Conservation (phyloP, 2,888 invertebrate species). For the Lycocerus yunnanus region DNA sequence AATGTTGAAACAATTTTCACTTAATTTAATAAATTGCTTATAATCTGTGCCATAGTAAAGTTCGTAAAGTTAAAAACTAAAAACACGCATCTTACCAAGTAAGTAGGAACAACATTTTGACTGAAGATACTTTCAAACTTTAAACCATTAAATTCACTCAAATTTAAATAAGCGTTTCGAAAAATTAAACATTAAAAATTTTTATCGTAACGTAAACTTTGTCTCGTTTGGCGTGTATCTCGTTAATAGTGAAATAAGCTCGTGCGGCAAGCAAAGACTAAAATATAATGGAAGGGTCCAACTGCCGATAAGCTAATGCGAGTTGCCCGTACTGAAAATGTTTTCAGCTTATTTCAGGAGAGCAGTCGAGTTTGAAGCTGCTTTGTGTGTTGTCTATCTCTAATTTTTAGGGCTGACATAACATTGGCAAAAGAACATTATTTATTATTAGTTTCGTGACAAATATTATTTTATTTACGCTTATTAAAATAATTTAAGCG, state of each 20-base stretch:
- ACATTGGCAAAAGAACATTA: background rate
- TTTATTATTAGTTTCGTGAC: background rate
- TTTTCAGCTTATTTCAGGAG: slow-evolving; percentile 16
- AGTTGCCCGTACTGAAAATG: slow-evolving; percentile 20
- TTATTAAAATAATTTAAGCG: background rate
- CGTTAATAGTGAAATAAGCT: slow-evolving; percentile 42
- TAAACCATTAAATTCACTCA: background rate
- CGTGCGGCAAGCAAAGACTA: slow-evolving; percentile 44
- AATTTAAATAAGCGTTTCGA: background rate
- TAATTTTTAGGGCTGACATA: background rate
- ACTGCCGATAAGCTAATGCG: slow-evolving; percentile 35
- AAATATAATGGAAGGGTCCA: slow-evolving; percentile 51
- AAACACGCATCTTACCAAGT: slow-evolving; percentile 40
- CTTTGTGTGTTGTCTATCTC: slow-evolving; percentile 27
- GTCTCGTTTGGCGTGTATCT: slow-evolving; percentile 34
- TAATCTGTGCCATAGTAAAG: background rate
- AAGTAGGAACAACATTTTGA: slow-evolving; percentile 18
- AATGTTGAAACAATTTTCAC: background rate
- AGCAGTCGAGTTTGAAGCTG: slow-evolving; percentile 6
- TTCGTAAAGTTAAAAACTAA: background rate
- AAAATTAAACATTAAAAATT: background rate
- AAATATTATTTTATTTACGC: background rate
- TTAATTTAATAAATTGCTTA: background rate
- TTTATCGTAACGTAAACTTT: slow-evolving; percentile 11
- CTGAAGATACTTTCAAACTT: slow-evolving; percentile 7